Percentiles rank a stretch among this genome's conserved stretches.
Evolutionary conservation across 1,140 invertebrate genomes (phyloP).

Genomic region (Potamilus streckersoni): DNA sequence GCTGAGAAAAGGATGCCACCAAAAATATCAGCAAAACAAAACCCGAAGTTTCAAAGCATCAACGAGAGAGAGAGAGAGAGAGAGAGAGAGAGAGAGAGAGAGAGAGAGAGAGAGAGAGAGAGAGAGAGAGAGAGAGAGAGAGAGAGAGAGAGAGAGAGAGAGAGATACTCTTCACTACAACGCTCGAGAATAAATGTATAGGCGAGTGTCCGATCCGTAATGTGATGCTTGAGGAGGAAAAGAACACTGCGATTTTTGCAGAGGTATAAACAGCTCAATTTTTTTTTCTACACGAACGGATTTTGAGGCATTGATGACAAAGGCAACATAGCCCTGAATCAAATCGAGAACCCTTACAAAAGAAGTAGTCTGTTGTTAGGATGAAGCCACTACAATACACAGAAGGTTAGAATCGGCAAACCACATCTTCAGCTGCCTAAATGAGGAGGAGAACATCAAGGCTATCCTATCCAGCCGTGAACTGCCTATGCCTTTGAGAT

Average conservation of each 20-base stretch:
- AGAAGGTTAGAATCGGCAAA: not conserved
- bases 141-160: slow-evolving; percentile 3
- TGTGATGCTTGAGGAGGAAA: slow-evolving; percentile 26
- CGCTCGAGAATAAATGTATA: slow-evolving; percentile 25
- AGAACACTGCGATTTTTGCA: slow-evolving; percentile 23
- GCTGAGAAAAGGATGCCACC: slow-evolving; percentile 7
- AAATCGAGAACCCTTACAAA: slow-evolving; percentile 15
- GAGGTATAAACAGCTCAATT: slow-evolving; percentile 30
- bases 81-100: no score
- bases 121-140: slow-evolving; percentile 8
- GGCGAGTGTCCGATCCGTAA: slow-evolving; percentile 8
- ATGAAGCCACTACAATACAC: slow-evolving; percentile 3
- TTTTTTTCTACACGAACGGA: slow-evolving; percentile 13
- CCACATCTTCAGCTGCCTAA: no score
- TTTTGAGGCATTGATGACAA: slow-evolving; percentile 31
- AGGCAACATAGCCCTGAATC: slow-evolving; percentile 15
- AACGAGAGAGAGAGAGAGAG: not conserved
- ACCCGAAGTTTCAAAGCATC: slow-evolving; percentile 1
- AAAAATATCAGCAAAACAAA: not conserved
- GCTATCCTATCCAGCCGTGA: not conserved
- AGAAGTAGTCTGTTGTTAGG: slow-evolving; percentile 21
- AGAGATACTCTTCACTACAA: slow-evolving; percentile 31
- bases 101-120: slow-evolving; percentile 17
- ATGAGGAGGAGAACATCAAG: not conserved
- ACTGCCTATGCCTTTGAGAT: slow-evolving; percentile 5